Conservation (phyloP, 2,113 vertebrate species). For the Guaruba guarouba region DNA sequence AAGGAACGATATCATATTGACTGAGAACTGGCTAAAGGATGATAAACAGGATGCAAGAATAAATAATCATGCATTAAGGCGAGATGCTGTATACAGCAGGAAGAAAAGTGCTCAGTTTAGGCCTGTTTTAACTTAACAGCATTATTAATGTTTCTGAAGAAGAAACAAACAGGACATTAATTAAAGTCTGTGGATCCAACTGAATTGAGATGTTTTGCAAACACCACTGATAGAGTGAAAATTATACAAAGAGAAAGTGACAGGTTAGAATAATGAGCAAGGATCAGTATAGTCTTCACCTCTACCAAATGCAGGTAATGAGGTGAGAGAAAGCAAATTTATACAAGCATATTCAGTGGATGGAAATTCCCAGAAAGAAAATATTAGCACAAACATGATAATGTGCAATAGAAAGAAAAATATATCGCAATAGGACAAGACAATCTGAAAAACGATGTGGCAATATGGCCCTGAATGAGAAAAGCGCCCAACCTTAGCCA, state of each 20-base stretch:
- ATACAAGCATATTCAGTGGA: background rate
- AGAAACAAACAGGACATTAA: conserved; percentile 31
- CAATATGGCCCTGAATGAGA: background rate
- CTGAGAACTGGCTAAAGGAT: conserved; percentile 20
- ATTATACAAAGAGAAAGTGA: background rate
- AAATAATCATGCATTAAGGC: conserved; percentile 11
- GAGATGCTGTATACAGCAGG: background rate
- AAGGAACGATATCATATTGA: background rate
- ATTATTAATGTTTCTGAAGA: conserved; percentile 15
- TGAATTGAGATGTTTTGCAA: conserved; percentile 16
- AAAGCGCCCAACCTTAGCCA: background rate
- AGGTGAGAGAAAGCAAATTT: background rate
- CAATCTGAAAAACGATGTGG: background rate
- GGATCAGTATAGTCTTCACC: background rate
- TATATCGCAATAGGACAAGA: background rate
- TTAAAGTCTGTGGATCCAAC: background rate
- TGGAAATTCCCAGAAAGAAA: background rate
- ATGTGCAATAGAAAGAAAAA: background rate
- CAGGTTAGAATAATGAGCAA: background rate
- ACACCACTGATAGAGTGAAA: background rate
- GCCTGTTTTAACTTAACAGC: background rate
- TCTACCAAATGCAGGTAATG: background rate
- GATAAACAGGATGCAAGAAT: conserved; percentile 24
- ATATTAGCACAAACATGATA: background rate
- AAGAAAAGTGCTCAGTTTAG: background rate